Evolutionary conservation across 2,113 vertebrate species (phyloP).

Genomic region (Mirounga angustirostris): DNA sequence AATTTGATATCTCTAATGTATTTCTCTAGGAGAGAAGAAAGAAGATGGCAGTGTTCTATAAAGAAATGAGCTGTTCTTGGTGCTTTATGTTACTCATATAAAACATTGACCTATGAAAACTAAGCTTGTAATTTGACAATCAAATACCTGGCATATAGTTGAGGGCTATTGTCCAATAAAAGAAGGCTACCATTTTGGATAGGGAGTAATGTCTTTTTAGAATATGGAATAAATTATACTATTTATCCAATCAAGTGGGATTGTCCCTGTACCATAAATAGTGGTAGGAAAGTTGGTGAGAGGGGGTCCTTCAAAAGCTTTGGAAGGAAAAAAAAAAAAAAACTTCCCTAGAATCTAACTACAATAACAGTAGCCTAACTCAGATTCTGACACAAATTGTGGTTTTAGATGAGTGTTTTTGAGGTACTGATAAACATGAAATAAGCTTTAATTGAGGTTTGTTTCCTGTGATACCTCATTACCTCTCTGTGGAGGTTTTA

Average conservation of each 20-base stretch:
- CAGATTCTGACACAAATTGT: slow-evolving; percentile 1
- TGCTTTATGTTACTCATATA: background rate
- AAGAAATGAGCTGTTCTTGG: background rate
- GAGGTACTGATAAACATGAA: slow-evolving; percentile 2
- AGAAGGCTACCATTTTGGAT: background rate
- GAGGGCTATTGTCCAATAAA: slow-evolving; percentile 13
- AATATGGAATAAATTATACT: slow-evolving; percentile 32
- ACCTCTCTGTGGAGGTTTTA: background rate
- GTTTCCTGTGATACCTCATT: background rate
- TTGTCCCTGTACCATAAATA: background rate
- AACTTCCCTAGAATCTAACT: background rate
- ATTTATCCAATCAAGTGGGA: background rate
- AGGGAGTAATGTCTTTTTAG: background rate
- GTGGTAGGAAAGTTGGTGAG: background rate
- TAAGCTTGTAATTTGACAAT: slow-evolving; percentile 11
- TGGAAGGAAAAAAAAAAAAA: background rate
- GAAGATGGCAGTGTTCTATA: background rate
- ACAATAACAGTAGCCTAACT: background rate
- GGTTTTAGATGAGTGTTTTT: background rate
- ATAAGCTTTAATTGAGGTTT: background rate
- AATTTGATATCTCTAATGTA: background rate
- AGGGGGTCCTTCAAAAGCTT: background rate
- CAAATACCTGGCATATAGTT: background rate
- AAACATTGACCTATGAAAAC: background rate
- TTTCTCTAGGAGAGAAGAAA: background rate